Percentiles rank a stretch among this genome's conserved stretches.
Conservation (phyloP, 2,888 invertebrate genomes). For the Cephus pulcher region DNA sequence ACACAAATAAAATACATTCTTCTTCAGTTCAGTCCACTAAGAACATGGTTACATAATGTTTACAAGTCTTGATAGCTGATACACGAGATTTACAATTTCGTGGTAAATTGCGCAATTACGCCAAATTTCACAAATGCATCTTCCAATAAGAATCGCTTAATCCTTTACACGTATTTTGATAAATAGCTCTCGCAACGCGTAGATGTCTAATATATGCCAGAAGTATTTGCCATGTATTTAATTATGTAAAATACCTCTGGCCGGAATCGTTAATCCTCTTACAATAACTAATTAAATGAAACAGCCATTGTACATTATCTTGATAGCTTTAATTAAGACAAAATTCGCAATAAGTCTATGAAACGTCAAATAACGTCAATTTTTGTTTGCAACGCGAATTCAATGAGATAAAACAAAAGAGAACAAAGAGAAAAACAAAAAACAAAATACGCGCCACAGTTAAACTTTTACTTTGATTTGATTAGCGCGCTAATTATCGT, state of each 20-base stretch:
- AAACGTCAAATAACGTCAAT: not conserved
- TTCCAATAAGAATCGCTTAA: not conserved
- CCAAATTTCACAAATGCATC: not conserved
- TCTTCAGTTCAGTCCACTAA: slow-evolving; percentile 53
- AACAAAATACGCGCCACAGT: not conserved
- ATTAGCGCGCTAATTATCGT: not conserved
- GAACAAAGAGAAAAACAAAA: not conserved
- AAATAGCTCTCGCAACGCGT: not conserved
- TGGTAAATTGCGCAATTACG: not conserved
- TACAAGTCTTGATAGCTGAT: slow-evolving; percentile 18
- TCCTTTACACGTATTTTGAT: not conserved
- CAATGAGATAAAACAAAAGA: not conserved
- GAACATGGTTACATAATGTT: slow-evolving; percentile 53
- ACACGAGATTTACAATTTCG: slow-evolving; percentile 6
- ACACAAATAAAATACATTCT: slow-evolving; percentile 46
- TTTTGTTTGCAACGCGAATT: not conserved
- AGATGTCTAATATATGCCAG: not conserved
- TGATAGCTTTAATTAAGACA: slow-evolving; percentile 32
- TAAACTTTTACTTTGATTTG: not conserved
- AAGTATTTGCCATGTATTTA: slow-evolving; percentile 8
- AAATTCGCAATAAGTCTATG: slow-evolving; percentile 25
- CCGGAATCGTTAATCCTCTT: slow-evolving; percentile 8
- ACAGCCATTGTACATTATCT: slow-evolving; percentile 46
- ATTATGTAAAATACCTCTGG: slow-evolving; percentile 13
- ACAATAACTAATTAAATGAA: slow-evolving; percentile 45